Evolutionary conservation across 1,140 invertebrate species (phyloP).

Genomic region (Tetranychus urticae): DNA sequence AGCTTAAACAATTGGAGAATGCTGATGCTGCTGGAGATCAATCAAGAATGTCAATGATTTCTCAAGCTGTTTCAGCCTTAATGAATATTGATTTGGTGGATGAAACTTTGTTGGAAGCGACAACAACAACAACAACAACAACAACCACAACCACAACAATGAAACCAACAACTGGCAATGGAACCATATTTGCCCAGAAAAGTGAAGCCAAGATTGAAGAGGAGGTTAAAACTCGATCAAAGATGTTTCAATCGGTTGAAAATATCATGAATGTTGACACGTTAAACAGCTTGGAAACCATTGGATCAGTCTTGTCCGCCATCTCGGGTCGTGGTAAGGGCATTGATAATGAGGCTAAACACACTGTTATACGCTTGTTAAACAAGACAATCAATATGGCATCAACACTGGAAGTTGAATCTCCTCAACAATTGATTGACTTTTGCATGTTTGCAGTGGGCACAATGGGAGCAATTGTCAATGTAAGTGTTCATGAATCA

Average conservation of each 20-base stretch:
- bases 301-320: constrained; percentile 15
- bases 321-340: constrained; percentile 14
- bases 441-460: constrained; percentile 16
- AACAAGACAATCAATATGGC: constrained; percentile 15
- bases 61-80: constrained; percentile 15
- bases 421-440: constrained; percentile 15
- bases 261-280: constrained; percentile 16
- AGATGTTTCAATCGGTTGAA: constrained; percentile 15
- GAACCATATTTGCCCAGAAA: not conserved
- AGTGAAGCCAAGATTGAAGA: constrained; percentile 11
- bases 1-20: constrained; percentile 13
- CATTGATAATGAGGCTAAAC: constrained; percentile 15
- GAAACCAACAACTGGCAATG: not conserved
- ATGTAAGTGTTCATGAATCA: constrained; percentile 10
- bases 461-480: constrained; percentile 16
- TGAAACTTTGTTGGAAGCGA: not conserved
- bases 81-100: constrained; percentile 13
- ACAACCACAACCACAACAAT: constrained; percentile 6
- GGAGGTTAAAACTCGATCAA: constrained; percentile 11
- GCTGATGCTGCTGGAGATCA: constrained; percentile 16
- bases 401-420: constrained; percentile 14
- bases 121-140: constrained; percentile 1
- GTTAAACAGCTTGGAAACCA: constrained; percentile 14
- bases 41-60: constrained; percentile 15
- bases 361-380: constrained; percentile 13